Evolutionary conservation across 2,797 vertebrate genomes (phyloP), one percentile per base, ranked within the genome.

Genomic region (Ceryle rudis): DNA sequence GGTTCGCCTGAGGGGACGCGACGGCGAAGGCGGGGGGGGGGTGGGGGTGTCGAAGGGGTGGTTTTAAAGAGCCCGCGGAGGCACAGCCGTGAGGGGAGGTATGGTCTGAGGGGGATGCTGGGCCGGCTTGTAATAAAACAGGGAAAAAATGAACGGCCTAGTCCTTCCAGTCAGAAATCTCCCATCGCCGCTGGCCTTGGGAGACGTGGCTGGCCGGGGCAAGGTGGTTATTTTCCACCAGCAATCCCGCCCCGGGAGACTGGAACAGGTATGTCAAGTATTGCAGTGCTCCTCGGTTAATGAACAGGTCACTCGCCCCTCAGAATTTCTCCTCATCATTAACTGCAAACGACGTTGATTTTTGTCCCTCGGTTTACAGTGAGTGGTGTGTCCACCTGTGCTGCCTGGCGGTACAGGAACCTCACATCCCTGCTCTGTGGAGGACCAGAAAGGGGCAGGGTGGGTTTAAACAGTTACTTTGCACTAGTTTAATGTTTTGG

Each of bases 31-130:
- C 14, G 49, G 46, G 47, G n/a, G n/a, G 35, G 13, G 3, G 73
- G 23, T 0, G 47, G 23, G 47, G 22, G 11, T 26, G 49, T 15
- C 8, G 5, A 4, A 31, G 3, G n/a, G 35, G 13, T 4, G 73
- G 23, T 0, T 5, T 79, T 28, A 52, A 28, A 47, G 78, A 12
- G 25, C 12, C 7, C 5, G 62, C 5, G 22, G 41, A 29, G 14
- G 19, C 19, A 60, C 8, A 11, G 39, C 21, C 1, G 20, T 5
- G 18, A 14, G 17, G 44, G 23, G 5, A 1, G 4, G 15, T 20
- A 4, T 5, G 54, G 23, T 21, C 7, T 0, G 39, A 2, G 21
- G 18, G 22, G 13, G 2, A 0, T 1, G 4, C 2, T 1, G 35
- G 46, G 20, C 9, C 8, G 2, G 52, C 17, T 15, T 35, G 11